Conservation (phyloP, 1,140 invertebrate species). For the Liolophura sinensis region DNA sequence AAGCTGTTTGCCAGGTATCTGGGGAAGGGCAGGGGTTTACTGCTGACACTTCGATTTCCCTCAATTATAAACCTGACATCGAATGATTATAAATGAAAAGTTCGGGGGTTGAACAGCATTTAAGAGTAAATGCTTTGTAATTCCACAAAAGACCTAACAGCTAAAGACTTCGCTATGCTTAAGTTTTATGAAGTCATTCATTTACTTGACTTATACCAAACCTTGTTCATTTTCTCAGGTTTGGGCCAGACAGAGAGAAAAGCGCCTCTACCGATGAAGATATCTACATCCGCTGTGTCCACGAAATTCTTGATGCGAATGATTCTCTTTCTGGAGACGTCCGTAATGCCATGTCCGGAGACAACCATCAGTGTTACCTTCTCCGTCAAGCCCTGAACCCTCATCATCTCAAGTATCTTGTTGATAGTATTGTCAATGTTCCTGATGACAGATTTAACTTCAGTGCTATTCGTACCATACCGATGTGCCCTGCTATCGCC, state of each 20-base stretch:
- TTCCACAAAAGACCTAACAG: no score
- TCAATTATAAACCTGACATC: no score
- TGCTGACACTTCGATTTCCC: no score
- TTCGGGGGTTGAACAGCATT: no score
- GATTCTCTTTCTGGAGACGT: conserved; percentile 30
- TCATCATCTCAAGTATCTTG: conserved; percentile 34
- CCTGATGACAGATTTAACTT: conserved; percentile 22
- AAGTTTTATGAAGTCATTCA: no score
- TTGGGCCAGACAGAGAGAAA: conserved; percentile 47
- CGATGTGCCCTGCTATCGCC: conserved; percentile 42
- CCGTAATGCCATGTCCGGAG: conserved; percentile 61
- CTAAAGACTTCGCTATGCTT: no score
- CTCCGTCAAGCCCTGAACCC: conserved; percentile 17
- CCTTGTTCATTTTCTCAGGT: conserved; percentile 25
- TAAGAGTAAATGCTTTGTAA: no score
- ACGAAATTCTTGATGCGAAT: conserved; percentile 48
- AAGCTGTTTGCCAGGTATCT: no score
- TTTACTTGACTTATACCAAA: conserved; percentile 12
- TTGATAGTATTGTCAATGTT: conserved; percentile 42
- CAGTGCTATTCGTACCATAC: conserved; percentile 36
- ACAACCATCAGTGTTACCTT: conserved; percentile 58
- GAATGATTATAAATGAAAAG: no score
- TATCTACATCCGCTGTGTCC: conserved; percentile 33
- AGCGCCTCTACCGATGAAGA: conserved; percentile 47
- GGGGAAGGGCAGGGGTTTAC: no score